Base-by-base conservation (phyloP, 2,888 invertebrate genomes). In the Coremacera marginata region DNA sequence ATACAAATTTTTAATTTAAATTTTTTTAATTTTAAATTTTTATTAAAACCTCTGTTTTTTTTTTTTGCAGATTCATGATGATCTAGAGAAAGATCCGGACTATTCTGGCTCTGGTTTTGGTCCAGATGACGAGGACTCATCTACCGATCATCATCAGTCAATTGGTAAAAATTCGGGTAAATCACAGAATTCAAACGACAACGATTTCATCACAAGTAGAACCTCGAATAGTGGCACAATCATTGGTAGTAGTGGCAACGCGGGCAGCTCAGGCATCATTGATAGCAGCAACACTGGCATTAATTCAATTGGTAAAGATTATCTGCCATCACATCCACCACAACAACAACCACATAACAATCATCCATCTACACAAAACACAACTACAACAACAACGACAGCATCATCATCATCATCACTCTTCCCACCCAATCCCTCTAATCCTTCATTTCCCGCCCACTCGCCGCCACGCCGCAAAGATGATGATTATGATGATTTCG, bases 81-180 rank as follows among this genome's bases (percentile, higher is more conserved):
- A 89, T 89, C 83, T 90, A 92, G 87, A 92, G 77, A 89, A 93
- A 89, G 95, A 95, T 90, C 90, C 93, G 83, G 95, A 95, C 91
- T 94, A 95, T 87, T 95, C 95, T 87, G 96, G 96, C 85, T 95
- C 95, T 88, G 96, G 96, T 82, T 94, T 93, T 91, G 95, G 95
- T 82, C 94, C 94, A 81, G 94, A 94, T 91, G 95, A 95, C 92
- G 95, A 95, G 87, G 95, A 94, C 85, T 89, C 89, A 80, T 84
- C 86, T 78, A 87, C 88, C 79, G 87, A 85, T 81, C 87, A 86
- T 81, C 82, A 83, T 77, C 79, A 84, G 80, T 68, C 68, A 51
- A 27, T 49, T 71, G 74, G 74, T 34, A 63, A 52, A 63, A 51
- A 74, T 37, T 80, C 84, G 81, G 81, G 84, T 83, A 83, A 84